A percentile compares a stretch with the other conserved stretches of the same genome.
Conservation (phyloP, 2,888 invertebrate genomes). For the Microplitis manilae region DNA sequence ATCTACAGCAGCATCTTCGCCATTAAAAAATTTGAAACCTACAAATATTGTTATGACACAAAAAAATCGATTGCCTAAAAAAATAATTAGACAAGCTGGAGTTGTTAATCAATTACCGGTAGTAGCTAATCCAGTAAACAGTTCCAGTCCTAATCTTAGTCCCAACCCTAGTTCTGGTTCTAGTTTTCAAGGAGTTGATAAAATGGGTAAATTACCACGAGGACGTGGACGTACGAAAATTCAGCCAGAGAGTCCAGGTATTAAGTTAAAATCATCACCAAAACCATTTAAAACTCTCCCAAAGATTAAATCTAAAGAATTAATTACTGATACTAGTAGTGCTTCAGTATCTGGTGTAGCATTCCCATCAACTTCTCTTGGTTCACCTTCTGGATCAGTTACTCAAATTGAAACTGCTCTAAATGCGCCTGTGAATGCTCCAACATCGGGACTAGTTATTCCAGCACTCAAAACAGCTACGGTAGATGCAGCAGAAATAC, state of each 20-base stretch:
- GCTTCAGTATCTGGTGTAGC: background rate
- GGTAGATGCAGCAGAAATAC: background rate
- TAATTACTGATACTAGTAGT: background rate
- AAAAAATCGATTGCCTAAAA: slow-evolving; percentile 44
- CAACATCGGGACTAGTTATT: slow-evolving; percentile 23
- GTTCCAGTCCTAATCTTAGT: too few relatives aligned
- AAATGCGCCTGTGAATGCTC: background rate
- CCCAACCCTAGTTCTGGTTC: too few relatives aligned
- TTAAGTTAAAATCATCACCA: background rate
- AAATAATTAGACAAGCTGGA: background rate
- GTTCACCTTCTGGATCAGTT: too few relatives aligned
- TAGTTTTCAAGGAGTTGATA: slow-evolving; percentile 40
- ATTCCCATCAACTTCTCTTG: slow-evolving; percentile 41
- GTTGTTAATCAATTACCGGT: background rate
- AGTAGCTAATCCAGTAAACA: slow-evolving; percentile 27
- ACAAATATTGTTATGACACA: slow-evolving; percentile 64
- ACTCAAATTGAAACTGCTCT: background rate
- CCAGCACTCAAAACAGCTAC: background rate
- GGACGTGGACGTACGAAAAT: slow-evolving; percentile 22
- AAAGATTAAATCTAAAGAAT: background rate
- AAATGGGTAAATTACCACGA: slow-evolving; percentile 22
- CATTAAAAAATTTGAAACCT: slow-evolving; percentile 64
- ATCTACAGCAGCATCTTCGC: slow-evolving; percentile 59
- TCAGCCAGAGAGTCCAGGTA: background rate
- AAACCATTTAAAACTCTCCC: background rate